Evolutionary conservation across 2,888 invertebrate species (phyloP), one percentile per base, ranked within the genome.

Genomic region (Pseudolycoriella hygida): DNA sequence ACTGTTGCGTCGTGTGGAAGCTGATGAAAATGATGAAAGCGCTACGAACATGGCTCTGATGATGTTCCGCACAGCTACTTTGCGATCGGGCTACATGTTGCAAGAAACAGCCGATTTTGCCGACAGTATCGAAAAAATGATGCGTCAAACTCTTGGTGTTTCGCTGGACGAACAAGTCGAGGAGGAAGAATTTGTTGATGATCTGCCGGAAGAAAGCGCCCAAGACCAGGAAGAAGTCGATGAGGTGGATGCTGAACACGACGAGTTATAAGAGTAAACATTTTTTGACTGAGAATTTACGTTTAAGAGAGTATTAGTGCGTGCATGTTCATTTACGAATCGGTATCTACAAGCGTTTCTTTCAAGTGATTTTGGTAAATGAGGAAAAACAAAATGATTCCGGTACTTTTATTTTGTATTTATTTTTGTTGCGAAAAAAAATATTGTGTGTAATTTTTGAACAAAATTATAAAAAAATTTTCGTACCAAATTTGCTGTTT

Each of bases 71-170:
- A 89, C 90, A 11, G 93, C 96, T 10, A 93, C 92, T 2, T 68
- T 96, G 44, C 69, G 92, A 48, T 94, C 96, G 3, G 97, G 97
- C n/a, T 98, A 78, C 67, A 78, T 85, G 78, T 73, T 98, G 47
- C 72, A 73, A 51, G 90, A 92, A 60, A 82, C 88, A 0, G 72
- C 81, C 3, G 80, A 80, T 51, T 96, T 97, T 68, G 93, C 96
- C 0, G 80, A 81, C 43, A 76, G 83, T 50, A 86, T 98, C 46
- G 98, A 98, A 64, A 68, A 68, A 49, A 84, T 98, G 77, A 80
- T 98, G 78, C 71, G 81, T 55, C 74, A 75, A 56, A 72, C 80
- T 14, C 67, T 92, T 15, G 87, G 88, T 17, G 73, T 90, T 52
- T 71, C 86, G 37, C 57, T 80, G 43, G 82, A 81, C 57, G 90